Base-by-base conservation (phyloP, 2,888 invertebrate species). In the Melikaiella ostensackeni region DNA sequence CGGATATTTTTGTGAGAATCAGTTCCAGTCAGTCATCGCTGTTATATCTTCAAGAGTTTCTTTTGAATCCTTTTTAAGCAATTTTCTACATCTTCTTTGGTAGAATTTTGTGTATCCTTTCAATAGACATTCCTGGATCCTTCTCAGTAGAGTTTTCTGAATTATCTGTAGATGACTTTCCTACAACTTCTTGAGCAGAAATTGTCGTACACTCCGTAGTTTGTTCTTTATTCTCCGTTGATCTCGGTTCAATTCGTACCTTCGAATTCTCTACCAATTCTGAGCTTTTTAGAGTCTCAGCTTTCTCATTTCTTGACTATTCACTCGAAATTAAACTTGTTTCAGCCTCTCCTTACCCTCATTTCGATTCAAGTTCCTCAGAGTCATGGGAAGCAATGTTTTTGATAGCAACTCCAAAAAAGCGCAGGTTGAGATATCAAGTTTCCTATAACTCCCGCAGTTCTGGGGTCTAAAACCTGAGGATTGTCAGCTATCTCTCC, bases 401-500 rank as follows among this genome's bases (percentile, higher is more conserved):
- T 0, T n/a, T 81, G 0, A 86, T 13, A 38, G 38, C 84, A 9
- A 88, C 85, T 5, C 90, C 93, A 75, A 9, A 86, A 81, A 24
- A 85, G 78, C 21, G 79, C 64, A 11, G 85, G 81, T 21, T 82
- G 77, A 42, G 85, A 77, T 55, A 83, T 80, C 35, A 86, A 75
- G 75, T 77, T 79, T 19, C 87, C 86, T 1, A 80, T 80, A 5
- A 84, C 80, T 8, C 81, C 75, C 27, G 84, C 81, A 5, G 84
- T 61, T 57, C 78, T 57, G 19, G 84, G 57, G 4, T 85, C 84
- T 61, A 85, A 35, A 6, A 82, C 83, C 66, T 86, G 87, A 2
- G 91, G 88, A 77, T 89, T 90, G 5, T 84, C 84, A 4, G 90
- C 89, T 73, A 91, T 91, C 75, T 90, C 91, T 82, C 89, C 89